These are phyloP conservation scores for Scolopax bukidnonensis DNA, from an alignment of 2,797 vertebrate genomes.

Conservation along the genomic window DNA sequence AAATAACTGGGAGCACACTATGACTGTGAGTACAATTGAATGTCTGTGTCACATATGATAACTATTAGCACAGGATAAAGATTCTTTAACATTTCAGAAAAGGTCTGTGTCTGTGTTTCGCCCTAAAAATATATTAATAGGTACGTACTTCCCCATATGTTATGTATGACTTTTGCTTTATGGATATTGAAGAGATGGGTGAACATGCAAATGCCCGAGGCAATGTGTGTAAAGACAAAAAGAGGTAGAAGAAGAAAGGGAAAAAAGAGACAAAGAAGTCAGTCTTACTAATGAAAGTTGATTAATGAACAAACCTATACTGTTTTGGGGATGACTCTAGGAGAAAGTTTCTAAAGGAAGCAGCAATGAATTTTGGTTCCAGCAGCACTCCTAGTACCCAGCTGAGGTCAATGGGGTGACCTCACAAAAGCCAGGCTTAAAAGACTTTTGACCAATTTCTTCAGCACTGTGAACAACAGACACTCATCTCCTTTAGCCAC, in stretches of 20 bases:
- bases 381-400: background rate
- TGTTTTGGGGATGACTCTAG: background rate
- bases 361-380: background rate
- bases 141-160: background rate
- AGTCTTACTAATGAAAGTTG: background rate
- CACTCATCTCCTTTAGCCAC: background rate
- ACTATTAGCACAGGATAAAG: background rate
- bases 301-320: background rate
- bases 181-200: background rate
- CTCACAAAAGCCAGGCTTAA: background rate
- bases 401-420: background rate
- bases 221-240: background rate
- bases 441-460: background rate
- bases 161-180: background rate
- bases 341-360: background rate
- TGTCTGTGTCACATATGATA: background rate
- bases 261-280: background rate
- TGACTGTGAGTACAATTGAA: background rate
- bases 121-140: background rate
- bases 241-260: background rate
- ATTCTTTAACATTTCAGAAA: background rate
- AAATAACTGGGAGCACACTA: background rate
- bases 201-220: background rate
- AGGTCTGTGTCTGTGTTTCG: background rate
- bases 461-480: background rate